Conservation (phyloP, 2,888 invertebrate species). For the Notodonta ziczac region DNA sequence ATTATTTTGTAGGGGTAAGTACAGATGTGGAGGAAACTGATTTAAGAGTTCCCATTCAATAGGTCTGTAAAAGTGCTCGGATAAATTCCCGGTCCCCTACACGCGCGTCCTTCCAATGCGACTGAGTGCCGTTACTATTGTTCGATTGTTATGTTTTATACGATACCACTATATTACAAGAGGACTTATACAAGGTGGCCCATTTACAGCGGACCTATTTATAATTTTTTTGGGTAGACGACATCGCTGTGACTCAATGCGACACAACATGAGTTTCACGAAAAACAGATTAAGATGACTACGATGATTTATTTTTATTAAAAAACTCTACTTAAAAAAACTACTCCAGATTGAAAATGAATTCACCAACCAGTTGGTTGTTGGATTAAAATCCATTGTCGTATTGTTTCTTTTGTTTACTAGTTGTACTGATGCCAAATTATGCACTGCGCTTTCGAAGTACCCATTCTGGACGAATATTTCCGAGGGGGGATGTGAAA, state of each 20-base stretch:
- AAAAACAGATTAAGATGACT: too few relatives aligned
- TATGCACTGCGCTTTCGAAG: slow-evolving; percentile 13
- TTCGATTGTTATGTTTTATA: slow-evolving; percentile 38
- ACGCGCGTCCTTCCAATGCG: slow-evolving; percentile 42
- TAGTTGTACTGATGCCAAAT: slow-evolving; percentile 16
- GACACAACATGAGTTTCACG: too few relatives aligned
- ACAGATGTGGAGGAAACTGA: slow-evolving; percentile 73
- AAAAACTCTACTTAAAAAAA: too few relatives aligned
- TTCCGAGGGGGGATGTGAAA: slow-evolving; percentile 1
- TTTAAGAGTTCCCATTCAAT: slow-evolving; percentile 74
- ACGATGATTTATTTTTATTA: too few relatives aligned
- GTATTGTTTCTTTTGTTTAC: too few relatives aligned
- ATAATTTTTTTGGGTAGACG: too few relatives aligned
- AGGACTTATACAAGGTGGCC: too few relatives aligned
- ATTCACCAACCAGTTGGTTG: too few relatives aligned
- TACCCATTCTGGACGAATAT: not conserved
- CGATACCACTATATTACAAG: not conserved
- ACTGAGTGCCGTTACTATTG: slow-evolving; percentile 41
- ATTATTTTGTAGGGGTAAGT: slow-evolving; percentile 72
- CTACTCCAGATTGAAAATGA: too few relatives aligned
- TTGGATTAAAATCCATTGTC: too few relatives aligned
- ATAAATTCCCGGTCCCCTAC: slow-evolving; percentile 52
- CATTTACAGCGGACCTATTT: too few relatives aligned
- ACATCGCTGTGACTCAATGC: too few relatives aligned
- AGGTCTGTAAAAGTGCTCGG: slow-evolving; percentile 59